A percentile compares a stretch with the other conserved stretches of the same genome.
These are phyloP conservation scores for Pelusios castaneus DNA, from an alignment of 2,113 vertebrate species.

Conservation along the genomic window DNA sequence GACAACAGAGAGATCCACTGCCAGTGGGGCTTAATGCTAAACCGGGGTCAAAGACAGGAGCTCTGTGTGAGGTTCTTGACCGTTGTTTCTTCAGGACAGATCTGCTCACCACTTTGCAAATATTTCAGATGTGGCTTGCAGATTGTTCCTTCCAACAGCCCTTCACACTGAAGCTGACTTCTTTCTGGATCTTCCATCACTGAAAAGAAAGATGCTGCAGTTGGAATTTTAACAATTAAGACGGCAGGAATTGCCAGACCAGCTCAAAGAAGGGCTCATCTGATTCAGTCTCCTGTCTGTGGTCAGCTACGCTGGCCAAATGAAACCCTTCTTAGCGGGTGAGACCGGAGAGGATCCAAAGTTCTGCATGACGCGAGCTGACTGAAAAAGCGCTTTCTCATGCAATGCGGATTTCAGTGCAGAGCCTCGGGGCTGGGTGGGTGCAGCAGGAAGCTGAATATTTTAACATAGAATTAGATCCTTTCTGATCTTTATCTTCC, in stretches of 20 bases:
- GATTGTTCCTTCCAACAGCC: accelerated
- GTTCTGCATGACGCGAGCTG: too few relatives aligned
- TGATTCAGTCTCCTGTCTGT: neutral
- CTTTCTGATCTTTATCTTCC: neutral
- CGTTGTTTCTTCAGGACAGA: neutral
- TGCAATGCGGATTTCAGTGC: accelerated
- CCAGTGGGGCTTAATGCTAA: neutral
- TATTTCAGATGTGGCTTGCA: accelerated
- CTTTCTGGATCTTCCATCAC: neutral
- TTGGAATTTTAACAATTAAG: neutral
- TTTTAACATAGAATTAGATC: neutral
- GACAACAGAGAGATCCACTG: accelerated
- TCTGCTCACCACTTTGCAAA: neutral
- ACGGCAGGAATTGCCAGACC: accelerated
- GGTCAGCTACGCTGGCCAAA: accelerated
- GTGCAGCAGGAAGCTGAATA: neutral
- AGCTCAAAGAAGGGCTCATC: neutral
- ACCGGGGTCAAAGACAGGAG: neutral
- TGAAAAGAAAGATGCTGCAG: neutral
- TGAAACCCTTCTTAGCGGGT: accelerated
- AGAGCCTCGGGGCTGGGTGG: neutral
- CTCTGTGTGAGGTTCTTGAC: accelerated
- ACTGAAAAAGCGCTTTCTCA: neutral
- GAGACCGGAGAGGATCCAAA: accelerated
- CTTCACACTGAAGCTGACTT: neutral